Evolutionary conservation across 2,888 invertebrate genomes (phyloP).

Genomic region (Rambutsinella grinnellia): DNA sequence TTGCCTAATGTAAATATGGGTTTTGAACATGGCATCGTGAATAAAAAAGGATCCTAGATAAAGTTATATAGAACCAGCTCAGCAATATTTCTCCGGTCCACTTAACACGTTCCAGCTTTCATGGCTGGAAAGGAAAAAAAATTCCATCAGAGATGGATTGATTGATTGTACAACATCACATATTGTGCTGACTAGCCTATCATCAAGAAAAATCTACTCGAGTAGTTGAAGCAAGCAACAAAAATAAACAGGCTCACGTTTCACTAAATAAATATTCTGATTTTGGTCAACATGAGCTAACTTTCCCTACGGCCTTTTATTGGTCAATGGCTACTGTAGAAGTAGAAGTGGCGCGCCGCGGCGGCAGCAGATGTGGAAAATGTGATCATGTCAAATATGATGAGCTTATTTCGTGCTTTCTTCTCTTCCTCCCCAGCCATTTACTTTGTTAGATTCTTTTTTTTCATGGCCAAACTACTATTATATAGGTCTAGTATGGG

Average conservation of each 20-base stretch:
- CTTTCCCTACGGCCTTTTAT: no score
- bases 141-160: constrained; percentile 31
- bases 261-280: neutral
- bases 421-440: neutral
- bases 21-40: neutral
- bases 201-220: no score
- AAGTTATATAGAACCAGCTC: neutral
- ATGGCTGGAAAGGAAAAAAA: neutral
- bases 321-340: no score
- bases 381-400: constrained; percentile 44
- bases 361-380: constrained; percentile 36
- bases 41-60: no score
- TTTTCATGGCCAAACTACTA: neutral
- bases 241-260: neutral
- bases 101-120: neutral
- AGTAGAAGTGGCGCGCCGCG: neutral
- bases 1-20: neutral
- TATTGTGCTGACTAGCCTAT: neutral
- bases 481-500: no score
- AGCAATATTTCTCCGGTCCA: neutral
- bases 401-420: constrained; percentile 49
- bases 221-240: no score
- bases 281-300: no score
- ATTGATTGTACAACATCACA: constrained; percentile 27
- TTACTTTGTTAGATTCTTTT: no score